Evolutionary conservation across 2,888 invertebrate genomes (phyloP).

Genomic region (Dolomedes plantarius): DNA sequence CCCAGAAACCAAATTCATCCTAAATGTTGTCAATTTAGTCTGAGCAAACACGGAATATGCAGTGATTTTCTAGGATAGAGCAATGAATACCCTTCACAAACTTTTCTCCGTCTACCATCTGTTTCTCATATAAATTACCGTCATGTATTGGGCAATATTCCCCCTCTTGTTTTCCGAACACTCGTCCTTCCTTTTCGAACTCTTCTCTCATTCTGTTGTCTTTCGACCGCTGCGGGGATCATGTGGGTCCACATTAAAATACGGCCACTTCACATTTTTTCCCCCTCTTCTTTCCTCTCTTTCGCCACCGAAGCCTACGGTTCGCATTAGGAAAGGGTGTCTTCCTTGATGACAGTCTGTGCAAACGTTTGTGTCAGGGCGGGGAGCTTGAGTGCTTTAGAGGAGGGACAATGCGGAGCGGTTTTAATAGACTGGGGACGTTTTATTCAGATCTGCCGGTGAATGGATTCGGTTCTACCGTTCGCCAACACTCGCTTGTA

Average conservation of each 20-base stretch:
- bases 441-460: too few relatives aligned
- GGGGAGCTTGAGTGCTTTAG: background rate
- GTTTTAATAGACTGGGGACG: too few relatives aligned
- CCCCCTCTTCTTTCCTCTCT: background rate
- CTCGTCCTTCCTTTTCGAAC: background rate
- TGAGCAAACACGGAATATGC: too few relatives aligned
- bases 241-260: background rate
- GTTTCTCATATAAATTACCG: slow-evolving; percentile 9
- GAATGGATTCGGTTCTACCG: too few relatives aligned
- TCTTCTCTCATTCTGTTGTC: background rate
- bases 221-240: background rate
- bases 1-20: too few relatives aligned
- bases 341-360: background rate
- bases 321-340: background rate
- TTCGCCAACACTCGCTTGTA: too few relatives aligned
- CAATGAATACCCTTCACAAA: too few relatives aligned
- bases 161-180: background rate
- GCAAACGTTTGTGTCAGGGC: background rate
- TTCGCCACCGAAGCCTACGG: background rate
- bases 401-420: too few relatives aligned
- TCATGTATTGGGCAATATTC: background rate
- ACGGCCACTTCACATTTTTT: background rate
- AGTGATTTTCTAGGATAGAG: too few relatives aligned
- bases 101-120: background rate
- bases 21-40: too few relatives aligned